Evolutionary conservation across 2,797 vertebrate genomes (phyloP).

Genomic region (Diceros bicornis): DNA sequence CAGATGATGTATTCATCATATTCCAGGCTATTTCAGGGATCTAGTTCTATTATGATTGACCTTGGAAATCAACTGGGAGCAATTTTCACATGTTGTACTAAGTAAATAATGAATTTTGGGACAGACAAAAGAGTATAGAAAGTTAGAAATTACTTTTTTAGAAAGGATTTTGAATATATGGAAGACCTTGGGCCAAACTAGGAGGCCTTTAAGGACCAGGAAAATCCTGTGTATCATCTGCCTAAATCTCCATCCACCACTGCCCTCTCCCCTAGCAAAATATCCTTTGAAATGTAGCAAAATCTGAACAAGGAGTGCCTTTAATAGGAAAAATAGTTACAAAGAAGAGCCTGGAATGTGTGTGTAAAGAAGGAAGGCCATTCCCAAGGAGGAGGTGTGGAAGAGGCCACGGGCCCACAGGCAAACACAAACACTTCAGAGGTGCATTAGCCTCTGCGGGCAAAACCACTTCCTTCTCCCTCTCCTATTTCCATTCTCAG

Average conservation of each 20-base stretch:
- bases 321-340: neutral
- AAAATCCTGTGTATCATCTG: neutral
- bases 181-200: neutral
- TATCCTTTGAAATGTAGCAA: neutral
- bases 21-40: slow-evolving; percentile 20
- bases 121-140: neutral
- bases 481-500: neutral
- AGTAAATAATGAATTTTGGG: neutral
- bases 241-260: neutral
- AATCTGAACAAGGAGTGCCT: neutral
- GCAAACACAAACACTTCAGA: neutral
- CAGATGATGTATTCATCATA: neutral
- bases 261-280: neutral
- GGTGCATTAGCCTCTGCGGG: neutral
- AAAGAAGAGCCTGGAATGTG: neutral
- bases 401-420: neutral
- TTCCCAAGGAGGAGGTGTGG: neutral
- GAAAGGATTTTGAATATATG: neutral
- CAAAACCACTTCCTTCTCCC: neutral
- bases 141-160: slow-evolving; percentile 22
- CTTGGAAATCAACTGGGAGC: slow-evolving; percentile 41
- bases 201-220: neutral
- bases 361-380: neutral
- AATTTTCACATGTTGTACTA: neutral
- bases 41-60: neutral